Conservation (phyloP, 2,888 invertebrate genomes). For the Hirudinaria manillensis region DNA sequence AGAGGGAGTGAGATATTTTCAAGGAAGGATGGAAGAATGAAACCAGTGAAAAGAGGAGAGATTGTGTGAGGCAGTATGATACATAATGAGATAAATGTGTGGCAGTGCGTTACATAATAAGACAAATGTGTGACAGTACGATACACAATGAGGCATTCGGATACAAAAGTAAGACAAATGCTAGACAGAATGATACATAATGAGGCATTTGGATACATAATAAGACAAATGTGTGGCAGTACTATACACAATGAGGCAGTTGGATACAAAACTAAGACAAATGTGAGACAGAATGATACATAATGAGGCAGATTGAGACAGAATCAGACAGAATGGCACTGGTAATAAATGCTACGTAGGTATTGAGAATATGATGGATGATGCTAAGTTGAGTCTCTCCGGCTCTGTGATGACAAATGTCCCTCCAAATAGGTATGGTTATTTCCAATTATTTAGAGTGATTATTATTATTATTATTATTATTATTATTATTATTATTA, state of each 20-base stretch:
- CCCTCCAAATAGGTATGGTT: too few relatives aligned
- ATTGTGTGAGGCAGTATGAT: background rate
- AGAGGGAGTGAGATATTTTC: background rate
- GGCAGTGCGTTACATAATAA: background rate
- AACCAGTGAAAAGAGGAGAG: background rate
- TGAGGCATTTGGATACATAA: background rate
- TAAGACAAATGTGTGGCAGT: background rate
- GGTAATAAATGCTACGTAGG: background rate
- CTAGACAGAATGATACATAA: background rate
- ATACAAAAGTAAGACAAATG: background rate
- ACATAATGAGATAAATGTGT: background rate
- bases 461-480: too few relatives aligned
- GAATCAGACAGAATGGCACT: background rate
- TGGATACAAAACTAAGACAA: background rate
- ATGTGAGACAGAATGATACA: background rate
- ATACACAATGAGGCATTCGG: background rate
- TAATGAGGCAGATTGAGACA: background rate
- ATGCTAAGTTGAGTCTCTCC: too few relatives aligned
- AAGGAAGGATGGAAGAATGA: background rate
- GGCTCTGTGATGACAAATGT: too few relatives aligned
- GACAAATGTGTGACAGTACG: background rate
- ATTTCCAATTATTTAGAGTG: too few relatives aligned
- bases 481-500: too few relatives aligned
- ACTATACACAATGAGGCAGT: background rate
- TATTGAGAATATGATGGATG: too few relatives aligned